Conservation (phyloP, 1,140 invertebrate genomes). For the Cotesia glomerata region DNA sequence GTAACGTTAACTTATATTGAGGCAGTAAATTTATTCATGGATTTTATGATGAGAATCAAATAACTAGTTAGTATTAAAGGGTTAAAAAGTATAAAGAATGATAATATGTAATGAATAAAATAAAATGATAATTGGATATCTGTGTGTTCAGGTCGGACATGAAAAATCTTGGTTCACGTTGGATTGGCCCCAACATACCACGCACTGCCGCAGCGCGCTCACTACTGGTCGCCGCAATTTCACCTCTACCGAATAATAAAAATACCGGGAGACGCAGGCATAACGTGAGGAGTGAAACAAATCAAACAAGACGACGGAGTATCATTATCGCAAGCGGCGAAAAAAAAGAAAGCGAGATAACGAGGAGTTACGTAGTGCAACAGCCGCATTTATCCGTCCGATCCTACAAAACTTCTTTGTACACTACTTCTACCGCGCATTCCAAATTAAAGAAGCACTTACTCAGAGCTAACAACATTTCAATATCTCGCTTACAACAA, state of each 20-base stretch:
- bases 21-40: too few relatives aligned
- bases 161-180: conserved; percentile 65
- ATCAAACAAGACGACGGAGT: conserved; percentile 22
- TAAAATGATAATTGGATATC: conserved; percentile 18
- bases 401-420: conserved; percentile 54
- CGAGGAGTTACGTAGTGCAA: conserved; percentile 47
- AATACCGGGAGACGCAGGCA: conserved; percentile 38
- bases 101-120: background rate
- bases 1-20: too few relatives aligned
- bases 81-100: background rate
- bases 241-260: conserved; percentile 36
- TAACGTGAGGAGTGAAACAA: conserved; percentile 42
- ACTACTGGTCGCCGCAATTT: conserved; percentile 59
- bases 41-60: too few relatives aligned
- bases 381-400: conserved; percentile 59
- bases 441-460: conserved; percentile 31
- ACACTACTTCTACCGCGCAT: conserved; percentile 29
- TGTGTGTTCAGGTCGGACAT: conserved; percentile 57
- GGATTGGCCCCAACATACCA: conserved; percentile 64
- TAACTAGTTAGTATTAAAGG: background rate
- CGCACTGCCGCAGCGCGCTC: conserved; percentile 64
- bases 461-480: conserved; percentile 18
- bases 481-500: conserved; percentile 30
- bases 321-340: conserved; percentile 25
- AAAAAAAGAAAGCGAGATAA: conserved; percentile 35